These are phyloP conservation scores for Hephaestus fuliginosus DNA, from an alignment of 2,797 vertebrate species.

Conservation along the genomic window DNA sequence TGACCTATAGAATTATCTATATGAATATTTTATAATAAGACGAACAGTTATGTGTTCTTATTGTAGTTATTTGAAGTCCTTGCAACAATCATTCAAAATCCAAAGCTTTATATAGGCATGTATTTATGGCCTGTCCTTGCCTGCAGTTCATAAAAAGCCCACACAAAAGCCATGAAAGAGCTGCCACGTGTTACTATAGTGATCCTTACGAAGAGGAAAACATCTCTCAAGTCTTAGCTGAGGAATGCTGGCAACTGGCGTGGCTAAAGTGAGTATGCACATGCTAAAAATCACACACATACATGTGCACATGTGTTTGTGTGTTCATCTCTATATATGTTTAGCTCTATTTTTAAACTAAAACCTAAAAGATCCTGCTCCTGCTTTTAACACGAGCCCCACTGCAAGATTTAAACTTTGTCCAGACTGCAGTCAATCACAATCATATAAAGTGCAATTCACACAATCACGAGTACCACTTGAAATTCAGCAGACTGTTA, in stretches of 20 bases:
- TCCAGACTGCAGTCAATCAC: conserved; percentile 19
- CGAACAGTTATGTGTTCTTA: not conserved
- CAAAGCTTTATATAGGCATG: conserved; percentile 14
- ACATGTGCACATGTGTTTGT: conserved; percentile 22
- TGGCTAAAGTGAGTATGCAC: conserved; percentile 18
- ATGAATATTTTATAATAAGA: not conserved
- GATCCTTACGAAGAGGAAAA: conserved; percentile 37
- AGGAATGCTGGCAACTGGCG: conserved; percentile 70
- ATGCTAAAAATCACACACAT: conserved; percentile 48
- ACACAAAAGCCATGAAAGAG: conserved; percentile 36
- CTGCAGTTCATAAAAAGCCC: conserved; percentile 29
- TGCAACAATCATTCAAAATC: conserved; percentile 22
- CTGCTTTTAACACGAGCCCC: conserved; percentile 35
- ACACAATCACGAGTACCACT: conserved; percentile 41
- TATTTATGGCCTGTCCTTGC: conserved; percentile 47
- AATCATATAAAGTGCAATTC: conserved; percentile 32
- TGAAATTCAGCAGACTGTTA: conserved; percentile 53
- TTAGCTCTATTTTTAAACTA: conserved; percentile 61
- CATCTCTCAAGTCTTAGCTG: conserved; percentile 42
- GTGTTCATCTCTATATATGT: conserved; percentile 28
- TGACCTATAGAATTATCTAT: not conserved
- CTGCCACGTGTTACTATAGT: conserved; percentile 44
- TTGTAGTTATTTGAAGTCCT: conserved; percentile 9
- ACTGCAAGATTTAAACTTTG: conserved; percentile 16
- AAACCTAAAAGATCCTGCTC: not conserved